phyloP scores from a whole-genome alignment of 2,797 vertebrate species.

The Pipistrellus pipistrellus region DNA sequence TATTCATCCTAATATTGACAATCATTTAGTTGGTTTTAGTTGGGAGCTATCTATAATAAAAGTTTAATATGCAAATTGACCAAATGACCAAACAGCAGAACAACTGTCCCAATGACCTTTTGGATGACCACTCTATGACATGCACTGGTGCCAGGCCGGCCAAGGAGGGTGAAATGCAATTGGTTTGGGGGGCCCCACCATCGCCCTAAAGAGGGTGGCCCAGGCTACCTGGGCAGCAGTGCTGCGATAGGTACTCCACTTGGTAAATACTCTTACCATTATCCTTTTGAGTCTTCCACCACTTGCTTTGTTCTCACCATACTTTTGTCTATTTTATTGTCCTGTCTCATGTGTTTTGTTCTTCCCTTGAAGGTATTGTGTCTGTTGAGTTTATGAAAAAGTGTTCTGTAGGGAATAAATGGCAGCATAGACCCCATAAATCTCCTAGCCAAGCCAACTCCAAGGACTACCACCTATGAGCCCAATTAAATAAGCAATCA shows the following conservation, averaged over 20 bases:
- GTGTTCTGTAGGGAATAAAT: neutral
- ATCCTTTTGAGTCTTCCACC: fast-evolving
- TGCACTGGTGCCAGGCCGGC: too few species aligned
- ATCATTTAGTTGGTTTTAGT: neutral
- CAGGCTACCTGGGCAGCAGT: too few species aligned
- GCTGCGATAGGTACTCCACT: too few species aligned
- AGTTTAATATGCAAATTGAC: too few species aligned
- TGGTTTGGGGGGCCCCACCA: too few species aligned
- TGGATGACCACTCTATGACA: too few species aligned
- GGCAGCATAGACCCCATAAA: neutral
- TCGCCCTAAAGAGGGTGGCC: too few species aligned
- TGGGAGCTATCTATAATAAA: neutral
- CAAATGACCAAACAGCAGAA: too few species aligned
- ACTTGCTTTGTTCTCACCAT: neutral
- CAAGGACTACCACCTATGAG: neutral
- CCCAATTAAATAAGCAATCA: neutral
- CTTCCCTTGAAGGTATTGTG: neutral
- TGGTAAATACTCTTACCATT: neutral
- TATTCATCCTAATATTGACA: neutral
- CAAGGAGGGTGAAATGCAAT: too few species aligned
- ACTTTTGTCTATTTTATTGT: neutral
- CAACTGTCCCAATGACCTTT: too few species aligned
- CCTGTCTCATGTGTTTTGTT: neutral
- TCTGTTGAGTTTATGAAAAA: neutral
- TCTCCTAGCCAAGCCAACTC: neutral